A percentile compares a stretch with the other conserved stretches of the same genome.
Evolutionary conservation across 2,797 vertebrate genomes (phyloP).

Genomic region (Rhynchonycteris naso): DNA sequence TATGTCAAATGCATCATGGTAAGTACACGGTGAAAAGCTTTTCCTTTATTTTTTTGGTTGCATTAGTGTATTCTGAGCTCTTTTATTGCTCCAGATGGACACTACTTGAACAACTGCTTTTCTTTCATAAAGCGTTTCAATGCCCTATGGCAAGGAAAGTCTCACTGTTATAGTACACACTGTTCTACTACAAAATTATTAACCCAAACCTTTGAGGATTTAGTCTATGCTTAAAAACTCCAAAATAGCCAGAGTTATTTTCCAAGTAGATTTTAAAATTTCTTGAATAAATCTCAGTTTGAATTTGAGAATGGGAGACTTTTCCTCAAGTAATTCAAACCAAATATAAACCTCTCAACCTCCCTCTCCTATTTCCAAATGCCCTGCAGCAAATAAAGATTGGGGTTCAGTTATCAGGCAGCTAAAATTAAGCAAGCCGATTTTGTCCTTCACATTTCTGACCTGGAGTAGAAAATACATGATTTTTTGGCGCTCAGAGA

Average conservation of each 20-base stretch:
- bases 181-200: background rate
- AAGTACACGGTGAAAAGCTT: background rate
- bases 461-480: background rate
- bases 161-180: background rate
- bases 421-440: constrained; percentile 35
- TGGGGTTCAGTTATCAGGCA: background rate
- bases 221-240: background rate
- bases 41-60: background rate
- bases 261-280: background rate
- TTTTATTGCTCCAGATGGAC: background rate
- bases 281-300: background rate
- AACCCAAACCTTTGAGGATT: background rate
- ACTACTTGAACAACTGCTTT: constrained; percentile 6
- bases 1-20: background rate
- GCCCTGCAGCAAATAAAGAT: background rate
- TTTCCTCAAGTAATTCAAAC: constrained; percentile 49
- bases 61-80: background rate
- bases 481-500: background rate
- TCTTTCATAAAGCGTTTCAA: background rate
- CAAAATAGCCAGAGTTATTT: background rate
- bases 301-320: background rate
- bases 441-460: background rate
- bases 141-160: background rate
- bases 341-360: background rate
- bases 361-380: background rate